Evolutionary conservation across 2,113 vertebrate species (phyloP).

Genomic region (Equus przewalskii): DNA sequence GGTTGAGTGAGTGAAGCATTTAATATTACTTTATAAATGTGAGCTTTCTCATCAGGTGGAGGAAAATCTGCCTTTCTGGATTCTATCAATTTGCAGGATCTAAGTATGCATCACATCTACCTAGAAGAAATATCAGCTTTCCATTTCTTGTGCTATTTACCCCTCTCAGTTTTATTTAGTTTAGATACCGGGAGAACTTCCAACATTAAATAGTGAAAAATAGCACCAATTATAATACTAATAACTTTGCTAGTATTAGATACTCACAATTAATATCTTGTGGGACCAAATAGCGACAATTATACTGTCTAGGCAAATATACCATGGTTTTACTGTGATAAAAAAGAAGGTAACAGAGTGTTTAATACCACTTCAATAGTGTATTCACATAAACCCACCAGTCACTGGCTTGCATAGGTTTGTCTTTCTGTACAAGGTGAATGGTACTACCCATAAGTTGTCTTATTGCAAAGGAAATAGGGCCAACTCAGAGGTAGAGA

Average conservation of each 20-base stretch:
- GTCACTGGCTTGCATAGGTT: neutral
- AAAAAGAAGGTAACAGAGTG: neutral
- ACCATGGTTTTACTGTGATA: slow-evolving; percentile 6
- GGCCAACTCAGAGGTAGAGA: neutral
- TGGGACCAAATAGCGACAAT: slow-evolving; percentile 12
- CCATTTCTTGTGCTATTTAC: neutral
- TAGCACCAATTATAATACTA: slow-evolving; percentile 12
- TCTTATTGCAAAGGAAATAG: slow-evolving; percentile 52
- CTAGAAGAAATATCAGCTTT: slow-evolving; percentile 37
- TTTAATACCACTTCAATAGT: slow-evolving; percentile 24
- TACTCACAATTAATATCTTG: slow-evolving; percentile 15
- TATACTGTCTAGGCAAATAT: neutral
- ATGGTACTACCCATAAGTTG: neutral
- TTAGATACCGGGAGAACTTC: slow-evolving; percentile 6
- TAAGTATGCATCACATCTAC: neutral
- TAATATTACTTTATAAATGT: slow-evolving; percentile 54
- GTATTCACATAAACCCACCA: neutral
- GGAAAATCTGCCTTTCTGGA: slow-evolving; percentile 27
- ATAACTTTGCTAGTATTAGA: neutral
- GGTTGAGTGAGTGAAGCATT: slow-evolving; percentile 47
- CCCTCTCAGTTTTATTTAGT: slow-evolving; percentile 48
- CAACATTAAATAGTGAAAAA: slow-evolving; percentile 12
- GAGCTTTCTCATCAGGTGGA: slow-evolving; percentile 34
- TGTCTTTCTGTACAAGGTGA: neutral
- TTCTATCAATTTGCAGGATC: neutral